Evolutionary conservation across 2,113 vertebrate species (phyloP).

Genomic region (Eubucco bourcierii): DNA sequence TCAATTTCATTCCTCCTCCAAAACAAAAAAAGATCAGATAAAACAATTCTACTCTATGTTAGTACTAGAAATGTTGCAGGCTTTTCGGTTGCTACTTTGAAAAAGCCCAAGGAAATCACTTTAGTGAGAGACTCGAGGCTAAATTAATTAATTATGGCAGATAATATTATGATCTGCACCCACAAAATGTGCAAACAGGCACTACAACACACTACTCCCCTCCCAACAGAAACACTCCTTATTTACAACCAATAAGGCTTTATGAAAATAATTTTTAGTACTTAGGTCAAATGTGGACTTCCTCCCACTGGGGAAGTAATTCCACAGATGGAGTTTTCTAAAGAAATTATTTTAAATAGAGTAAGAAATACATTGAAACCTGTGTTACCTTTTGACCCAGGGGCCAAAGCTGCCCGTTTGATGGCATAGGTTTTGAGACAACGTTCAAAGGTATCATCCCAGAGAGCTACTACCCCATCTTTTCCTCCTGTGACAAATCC

Average conservation of each 20-base stretch:
- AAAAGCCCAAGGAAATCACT: background rate
- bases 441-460: constrained; percentile 97
- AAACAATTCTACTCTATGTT: background rate
- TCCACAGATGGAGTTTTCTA: background rate
- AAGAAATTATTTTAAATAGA: background rate
- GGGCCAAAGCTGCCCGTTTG: constrained; percentile 94
- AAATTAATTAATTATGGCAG: background rate
- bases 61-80: background rate
- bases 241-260: background rate
- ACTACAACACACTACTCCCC: background rate
- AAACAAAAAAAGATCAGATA: background rate
- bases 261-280: background rate
- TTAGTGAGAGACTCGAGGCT: background rate
- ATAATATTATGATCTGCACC: background rate
- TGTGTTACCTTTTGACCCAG: constrained; percentile 94
- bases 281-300: background rate
- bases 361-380: background rate
- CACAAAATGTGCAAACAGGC: background rate
- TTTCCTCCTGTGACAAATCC: constrained; percentile 98
- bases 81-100: background rate
- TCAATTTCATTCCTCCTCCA: background rate
- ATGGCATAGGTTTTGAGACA: constrained; percentile 98
- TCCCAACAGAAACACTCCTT: background rate
- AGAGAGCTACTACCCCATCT: constrained; percentile 94
- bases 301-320: background rate